Percentiles rank a stretch among this genome's conserved stretches.
These are phyloP conservation scores for Psylliodes chrysocephalus DNA, from an alignment of 2,888 invertebrate genomes.

Conservation along the genomic window DNA sequence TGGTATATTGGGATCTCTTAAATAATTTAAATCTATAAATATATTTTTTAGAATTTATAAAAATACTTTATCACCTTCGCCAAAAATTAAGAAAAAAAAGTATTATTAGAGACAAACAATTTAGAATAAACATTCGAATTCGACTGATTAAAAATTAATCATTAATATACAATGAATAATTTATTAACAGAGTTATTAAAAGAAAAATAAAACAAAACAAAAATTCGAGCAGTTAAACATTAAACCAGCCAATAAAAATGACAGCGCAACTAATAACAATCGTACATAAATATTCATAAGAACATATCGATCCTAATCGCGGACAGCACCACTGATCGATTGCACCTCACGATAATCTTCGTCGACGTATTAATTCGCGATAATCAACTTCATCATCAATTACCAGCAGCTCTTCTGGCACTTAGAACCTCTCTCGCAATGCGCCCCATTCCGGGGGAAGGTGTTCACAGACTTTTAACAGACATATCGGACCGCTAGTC, in stretches of 20 bases:
- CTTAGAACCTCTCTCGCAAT: slow-evolving; percentile 54
- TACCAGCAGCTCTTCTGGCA: slow-evolving; percentile 57
- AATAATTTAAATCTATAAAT: too few species aligned
- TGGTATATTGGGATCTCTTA: too few species aligned
- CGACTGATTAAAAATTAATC: too few species aligned
- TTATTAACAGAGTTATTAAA: background rate
- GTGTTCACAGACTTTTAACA: slow-evolving; percentile 46
- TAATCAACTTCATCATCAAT: slow-evolving; percentile 62
- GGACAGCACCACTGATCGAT: slow-evolving; percentile 42
- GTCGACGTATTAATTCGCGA: slow-evolving; percentile 59
- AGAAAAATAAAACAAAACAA: background rate
- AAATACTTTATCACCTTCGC: too few species aligned
- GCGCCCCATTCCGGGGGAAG: slow-evolving; percentile 60
- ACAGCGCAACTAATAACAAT: slow-evolving; percentile 29
- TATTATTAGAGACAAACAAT: too few species aligned
- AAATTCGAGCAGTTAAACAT: too few species aligned
- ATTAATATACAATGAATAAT: background rate
- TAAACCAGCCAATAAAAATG: slow-evolving; percentile 26
- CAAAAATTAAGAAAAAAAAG: too few species aligned
- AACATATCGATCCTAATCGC: slow-evolving; percentile 26
- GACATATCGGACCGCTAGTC: slow-evolving; percentile 61
- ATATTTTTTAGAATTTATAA: too few species aligned
- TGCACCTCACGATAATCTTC: slow-evolving; percentile 52
- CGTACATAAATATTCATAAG: slow-evolving; percentile 40
- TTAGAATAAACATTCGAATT: too few species aligned